A percentile compares a stretch with the other conserved stretches of the same genome.
Evolutionary conservation across 2,797 vertebrate species (phyloP).

Genomic region (Ctenosaura bakeri): DNA sequence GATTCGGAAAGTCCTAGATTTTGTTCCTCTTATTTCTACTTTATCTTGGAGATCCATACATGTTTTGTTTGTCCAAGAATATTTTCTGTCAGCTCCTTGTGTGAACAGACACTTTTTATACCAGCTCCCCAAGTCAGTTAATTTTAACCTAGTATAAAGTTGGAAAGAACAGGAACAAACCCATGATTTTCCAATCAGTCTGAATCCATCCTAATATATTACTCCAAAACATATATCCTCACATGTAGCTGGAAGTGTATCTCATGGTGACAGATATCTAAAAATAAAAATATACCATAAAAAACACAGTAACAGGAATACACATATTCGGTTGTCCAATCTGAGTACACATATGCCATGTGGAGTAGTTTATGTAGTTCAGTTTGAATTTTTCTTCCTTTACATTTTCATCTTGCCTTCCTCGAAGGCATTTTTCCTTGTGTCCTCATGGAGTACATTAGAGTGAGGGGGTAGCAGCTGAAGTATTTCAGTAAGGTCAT

Average conservation of each 20-base stretch:
- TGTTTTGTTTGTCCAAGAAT: too few relatives aligned
- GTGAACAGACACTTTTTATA: too few relatives aligned
- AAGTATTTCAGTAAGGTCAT: neutral
- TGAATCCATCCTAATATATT: neutral
- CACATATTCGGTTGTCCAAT: neutral
- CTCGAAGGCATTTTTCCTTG: neutral
- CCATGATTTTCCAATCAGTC: too few relatives aligned
- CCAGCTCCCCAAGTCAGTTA: too few relatives aligned
- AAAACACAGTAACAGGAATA: neutral
- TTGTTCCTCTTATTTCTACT: too few relatives aligned
- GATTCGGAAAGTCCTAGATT: too few relatives aligned
- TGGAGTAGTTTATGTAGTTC: neutral
- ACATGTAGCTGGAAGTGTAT: neutral
- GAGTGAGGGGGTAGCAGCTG: neutral
- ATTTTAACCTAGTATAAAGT: too few relatives aligned
- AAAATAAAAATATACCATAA: neutral
- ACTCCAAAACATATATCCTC: neutral
- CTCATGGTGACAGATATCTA: neutral
- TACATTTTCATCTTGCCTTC: neutral
- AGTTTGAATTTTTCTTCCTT: neutral
- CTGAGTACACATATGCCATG: neutral
- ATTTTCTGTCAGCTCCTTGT: too few relatives aligned
- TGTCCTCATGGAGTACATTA: neutral
- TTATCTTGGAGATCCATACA: too few relatives aligned
- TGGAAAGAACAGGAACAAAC: too few relatives aligned